Conservation (phyloP, 2,797 vertebrate species). For the Cryptoprocta ferox region DNA sequence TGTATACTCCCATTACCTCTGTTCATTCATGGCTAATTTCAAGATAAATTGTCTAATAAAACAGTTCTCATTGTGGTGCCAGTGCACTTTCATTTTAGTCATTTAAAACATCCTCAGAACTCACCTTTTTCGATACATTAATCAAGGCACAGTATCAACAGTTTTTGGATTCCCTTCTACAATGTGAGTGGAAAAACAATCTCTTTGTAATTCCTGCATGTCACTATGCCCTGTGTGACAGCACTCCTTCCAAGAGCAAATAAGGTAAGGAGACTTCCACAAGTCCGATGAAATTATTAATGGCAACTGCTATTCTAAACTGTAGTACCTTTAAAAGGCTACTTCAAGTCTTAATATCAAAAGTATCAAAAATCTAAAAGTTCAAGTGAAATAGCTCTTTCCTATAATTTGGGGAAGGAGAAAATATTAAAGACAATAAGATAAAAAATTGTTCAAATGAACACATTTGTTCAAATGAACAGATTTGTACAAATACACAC, state of each 20-base stretch:
- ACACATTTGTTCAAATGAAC: background rate
- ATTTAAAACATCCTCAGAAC: background rate
- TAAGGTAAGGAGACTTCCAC: background rate
- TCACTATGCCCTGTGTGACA: background rate
- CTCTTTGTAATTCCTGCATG: background rate
- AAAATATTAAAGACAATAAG: background rate
- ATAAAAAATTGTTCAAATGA: background rate
- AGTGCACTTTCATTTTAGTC: background rate
- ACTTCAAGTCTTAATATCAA: constrained; percentile 12
- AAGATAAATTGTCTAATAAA: background rate
- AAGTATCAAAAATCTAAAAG: background rate
- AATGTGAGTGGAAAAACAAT: background rate
- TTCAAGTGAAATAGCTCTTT: background rate
- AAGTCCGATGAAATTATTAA: background rate
- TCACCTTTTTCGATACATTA: background rate
- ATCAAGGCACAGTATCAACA: background rate
- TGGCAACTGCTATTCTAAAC: background rate
- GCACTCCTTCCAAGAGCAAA: background rate
- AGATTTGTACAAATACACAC: background rate
- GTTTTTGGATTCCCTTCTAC: background rate
- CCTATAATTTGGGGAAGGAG: background rate
- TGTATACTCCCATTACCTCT: background rate
- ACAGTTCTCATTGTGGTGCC: background rate
- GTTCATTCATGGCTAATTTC: background rate
- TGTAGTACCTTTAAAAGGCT: background rate